Evolutionary conservation across 2,888 invertebrate species (phyloP).

Genomic region (Cephus pygmeus): DNA sequence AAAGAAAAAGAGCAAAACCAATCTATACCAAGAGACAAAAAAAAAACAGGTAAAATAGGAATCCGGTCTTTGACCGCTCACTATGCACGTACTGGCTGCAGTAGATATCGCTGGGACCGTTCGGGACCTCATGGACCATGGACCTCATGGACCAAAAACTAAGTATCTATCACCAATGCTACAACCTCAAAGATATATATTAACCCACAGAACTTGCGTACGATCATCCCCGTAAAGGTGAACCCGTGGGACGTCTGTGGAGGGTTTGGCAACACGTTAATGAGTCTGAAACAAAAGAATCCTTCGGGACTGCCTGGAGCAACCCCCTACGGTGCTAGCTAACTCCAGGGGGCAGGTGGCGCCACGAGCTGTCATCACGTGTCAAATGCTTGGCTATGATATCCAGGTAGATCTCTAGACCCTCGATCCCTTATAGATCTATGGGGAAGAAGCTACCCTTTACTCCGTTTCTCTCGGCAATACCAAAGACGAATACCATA

Average conservation of each 20-base stretch:
- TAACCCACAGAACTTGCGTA: neutral
- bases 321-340: constrained; percentile 49
- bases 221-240: neutral
- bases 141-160: neutral
- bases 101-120: neutral
- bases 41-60: neutral
- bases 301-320: constrained; percentile 35
- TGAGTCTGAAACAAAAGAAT: constrained; percentile 65
- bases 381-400: constrained; percentile 51
- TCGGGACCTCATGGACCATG: neutral
- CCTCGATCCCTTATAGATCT: constrained; percentile 10
- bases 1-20: neutral
- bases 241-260: constrained; percentile 19
- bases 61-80: neutral
- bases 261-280: constrained; percentile 63
- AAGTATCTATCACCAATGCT: neutral
- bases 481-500: constrained; percentile 14
- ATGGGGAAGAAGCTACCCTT: constrained; percentile 33
- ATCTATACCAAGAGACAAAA: neutral
- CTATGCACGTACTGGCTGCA: neutral
- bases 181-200: neutral
- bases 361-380: constrained; percentile 66
- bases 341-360: constrained; percentile 64
- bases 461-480: constrained; percentile 22
- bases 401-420: constrained; percentile 42